Evolutionary conservation across 2,797 vertebrate species (phyloP), one percentile per base, ranked within the genome.

Genomic region (Alectoris magna): DNA sequence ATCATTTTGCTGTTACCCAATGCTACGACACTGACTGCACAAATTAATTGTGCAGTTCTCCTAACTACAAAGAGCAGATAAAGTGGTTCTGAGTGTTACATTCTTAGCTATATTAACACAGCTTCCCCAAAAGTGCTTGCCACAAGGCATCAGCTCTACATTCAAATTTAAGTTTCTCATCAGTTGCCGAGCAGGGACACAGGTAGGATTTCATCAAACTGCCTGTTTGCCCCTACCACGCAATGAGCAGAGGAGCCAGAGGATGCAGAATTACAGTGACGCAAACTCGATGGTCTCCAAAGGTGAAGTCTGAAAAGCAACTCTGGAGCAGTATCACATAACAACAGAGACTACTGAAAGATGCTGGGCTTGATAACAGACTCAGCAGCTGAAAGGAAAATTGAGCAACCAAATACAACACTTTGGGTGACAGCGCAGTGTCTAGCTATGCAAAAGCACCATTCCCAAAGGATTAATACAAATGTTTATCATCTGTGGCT

Each of bases 41-140:
- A 93, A 95, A 94, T 88, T 83, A 95, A 90, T 69, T 49, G 78
- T 90, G 66, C 31, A 7, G 26, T 43, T 88, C 64, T 38, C 60
- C n/a, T 34, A 87, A 87, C 60, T 84, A 87, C 84, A 77, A 91
- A 94, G 46, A 80, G 36, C 66, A 87, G 88, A 87, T 38, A 68
- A 88, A 90, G 46, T 31, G 66, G 82, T 84, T 78, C 48, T 68
- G 43, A 85, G 48, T 27, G 0, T 87, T 91, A 85, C 49, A 75
- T 48, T 36, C 60, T 74, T 43, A 93, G 63, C 66, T 91, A 63
- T 29, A 48, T 69, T 87, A 94, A 93, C 46, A 68, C 81, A 66
- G 75, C 36, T 87, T 84, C 75, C 48, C 78, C 70, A 56, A 13
- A 62, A 68, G 24, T 3, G 4, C 44, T 83, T 84, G 81, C 88